These are phyloP conservation scores for Zophobas morio DNA, from an alignment of 1,140 invertebrate genomes.

Conservation along the genomic window DNA sequence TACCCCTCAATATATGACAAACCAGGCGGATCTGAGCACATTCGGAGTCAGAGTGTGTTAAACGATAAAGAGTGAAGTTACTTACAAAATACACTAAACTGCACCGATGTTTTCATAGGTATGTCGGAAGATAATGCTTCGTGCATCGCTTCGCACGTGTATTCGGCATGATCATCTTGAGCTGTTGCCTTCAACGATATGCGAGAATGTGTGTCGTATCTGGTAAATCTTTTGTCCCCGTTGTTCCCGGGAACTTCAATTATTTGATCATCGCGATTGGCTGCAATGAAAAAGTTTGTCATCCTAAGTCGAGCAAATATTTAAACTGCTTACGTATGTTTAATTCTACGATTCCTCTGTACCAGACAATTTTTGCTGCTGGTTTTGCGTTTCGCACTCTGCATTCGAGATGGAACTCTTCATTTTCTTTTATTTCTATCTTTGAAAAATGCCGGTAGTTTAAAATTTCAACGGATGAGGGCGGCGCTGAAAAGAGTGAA, in stretches of 20 bases:
- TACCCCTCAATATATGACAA: constrained; percentile 95
- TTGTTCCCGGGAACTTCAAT: constrained; percentile 66
- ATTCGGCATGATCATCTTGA: constrained; percentile 91
- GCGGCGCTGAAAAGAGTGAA: constrained; percentile 81
- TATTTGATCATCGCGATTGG: constrained; percentile 72
- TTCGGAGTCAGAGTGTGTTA: background rate
- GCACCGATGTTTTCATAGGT: constrained; percentile 85
- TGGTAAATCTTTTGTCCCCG: constrained; percentile 66
- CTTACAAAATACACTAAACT: constrained; percentile 93
- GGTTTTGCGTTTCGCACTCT: constrained; percentile 89
- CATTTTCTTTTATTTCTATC: constrained; percentile 88
- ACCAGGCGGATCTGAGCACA: constrained; percentile 87
- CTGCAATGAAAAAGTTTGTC: constrained; percentile 66
- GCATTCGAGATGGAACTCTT: constrained; percentile 86
- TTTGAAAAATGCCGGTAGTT: constrained; percentile 82
- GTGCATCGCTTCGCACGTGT: constrained; percentile 92
- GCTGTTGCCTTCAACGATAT: constrained; percentile 84
- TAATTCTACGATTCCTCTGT: constrained; percentile 85
- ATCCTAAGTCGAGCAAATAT: constrained; percentile 4
- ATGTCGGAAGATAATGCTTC: constrained; percentile 85
- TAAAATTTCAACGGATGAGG: constrained; percentile 87
- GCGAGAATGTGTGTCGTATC: constrained; percentile 70
- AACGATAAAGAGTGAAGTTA: constrained; percentile 13
- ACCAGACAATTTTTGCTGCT: constrained; percentile 90
- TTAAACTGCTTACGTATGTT: constrained; percentile 75